These are phyloP conservation scores for Buceros bicornis DNA, from an alignment of 2,797 vertebrate genomes.

Conservation along the genomic window DNA sequence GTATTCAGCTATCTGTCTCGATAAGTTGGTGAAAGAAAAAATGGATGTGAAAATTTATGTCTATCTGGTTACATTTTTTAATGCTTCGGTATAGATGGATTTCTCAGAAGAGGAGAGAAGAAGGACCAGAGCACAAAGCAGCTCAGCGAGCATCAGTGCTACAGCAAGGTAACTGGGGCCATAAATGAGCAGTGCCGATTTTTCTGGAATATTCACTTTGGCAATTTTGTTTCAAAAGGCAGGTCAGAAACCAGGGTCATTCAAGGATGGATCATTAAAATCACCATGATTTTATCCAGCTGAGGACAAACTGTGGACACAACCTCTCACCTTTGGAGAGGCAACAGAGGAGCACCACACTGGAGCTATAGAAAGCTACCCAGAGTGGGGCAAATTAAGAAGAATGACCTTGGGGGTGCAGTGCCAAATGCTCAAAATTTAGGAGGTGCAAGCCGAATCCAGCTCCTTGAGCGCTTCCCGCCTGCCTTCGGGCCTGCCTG, in stretches of 20 bases:
- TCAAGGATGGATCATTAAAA: not conserved
- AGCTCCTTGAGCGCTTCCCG: not conserved
- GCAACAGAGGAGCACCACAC: fast-evolving
- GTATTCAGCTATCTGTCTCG: not conserved
- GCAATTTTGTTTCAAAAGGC: not conserved
- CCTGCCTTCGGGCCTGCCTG: not conserved
- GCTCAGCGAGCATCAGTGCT: not conserved
- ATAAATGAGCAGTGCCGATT: not conserved
- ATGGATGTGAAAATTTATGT: not conserved
- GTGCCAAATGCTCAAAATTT: not conserved
- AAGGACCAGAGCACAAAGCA: not conserved
- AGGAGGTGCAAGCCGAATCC: not conserved
- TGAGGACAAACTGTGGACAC: not conserved
- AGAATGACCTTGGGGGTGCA: not conserved
- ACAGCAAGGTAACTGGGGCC: not conserved
- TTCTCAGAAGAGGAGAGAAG: not conserved
- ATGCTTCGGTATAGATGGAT: not conserved
- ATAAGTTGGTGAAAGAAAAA: not conserved
- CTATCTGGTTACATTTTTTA: not conserved
- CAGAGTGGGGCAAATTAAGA: not conserved
- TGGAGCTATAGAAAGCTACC: not conserved
- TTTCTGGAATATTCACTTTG: not conserved
- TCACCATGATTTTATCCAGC: not conserved
- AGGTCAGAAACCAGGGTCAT: not conserved
- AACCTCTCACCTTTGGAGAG: not conserved